Conservation (phyloP, 2,888 invertebrate species). For the Hedychridium roseum region DNA sequence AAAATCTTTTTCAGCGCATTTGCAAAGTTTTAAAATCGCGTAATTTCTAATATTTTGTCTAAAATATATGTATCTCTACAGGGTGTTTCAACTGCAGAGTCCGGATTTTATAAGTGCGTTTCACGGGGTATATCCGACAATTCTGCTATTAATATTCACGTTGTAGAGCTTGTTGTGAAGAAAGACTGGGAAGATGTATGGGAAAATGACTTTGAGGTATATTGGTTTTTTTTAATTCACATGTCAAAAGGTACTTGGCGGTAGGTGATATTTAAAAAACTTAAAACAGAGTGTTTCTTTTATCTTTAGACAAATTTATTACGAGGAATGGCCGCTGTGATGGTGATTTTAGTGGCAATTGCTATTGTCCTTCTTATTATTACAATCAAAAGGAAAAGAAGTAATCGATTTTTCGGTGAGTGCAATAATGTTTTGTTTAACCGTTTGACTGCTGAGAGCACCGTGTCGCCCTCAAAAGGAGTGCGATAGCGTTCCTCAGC, state of each 20-base stretch:
- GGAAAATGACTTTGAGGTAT: conserved; percentile 61
- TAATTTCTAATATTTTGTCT: conserved; percentile 2
- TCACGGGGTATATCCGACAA: conserved; percentile 68
- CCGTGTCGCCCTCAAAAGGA: no score
- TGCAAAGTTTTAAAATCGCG: conserved; percentile 1
- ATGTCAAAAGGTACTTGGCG: background rate
- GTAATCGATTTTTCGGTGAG: conserved; percentile 54
- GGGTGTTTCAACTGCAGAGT: conserved; percentile 70
- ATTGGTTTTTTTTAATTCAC: background rate
- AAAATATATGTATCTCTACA: conserved; percentile 46
- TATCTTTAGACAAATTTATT: conserved; percentile 52
- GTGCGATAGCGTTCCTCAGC: no score
- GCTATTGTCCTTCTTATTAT: conserved; percentile 51
- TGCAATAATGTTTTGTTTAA: no score
- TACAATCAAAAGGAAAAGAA: conserved; percentile 41
- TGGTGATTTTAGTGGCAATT: conserved; percentile 51
- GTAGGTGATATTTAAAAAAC: background rate
- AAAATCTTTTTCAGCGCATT: conserved; percentile 1
- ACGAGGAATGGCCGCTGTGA: conserved; percentile 51
- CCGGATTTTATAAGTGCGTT: conserved; percentile 73
- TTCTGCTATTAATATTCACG: conserved; percentile 66
- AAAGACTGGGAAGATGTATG: conserved; percentile 62
- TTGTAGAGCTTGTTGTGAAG: conserved; percentile 71
- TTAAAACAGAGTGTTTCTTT: background rate
- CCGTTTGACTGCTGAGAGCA: no score